Evolutionary conservation across 2,797 vertebrate species (phyloP).

Genomic region (Anas capensis): DNA sequence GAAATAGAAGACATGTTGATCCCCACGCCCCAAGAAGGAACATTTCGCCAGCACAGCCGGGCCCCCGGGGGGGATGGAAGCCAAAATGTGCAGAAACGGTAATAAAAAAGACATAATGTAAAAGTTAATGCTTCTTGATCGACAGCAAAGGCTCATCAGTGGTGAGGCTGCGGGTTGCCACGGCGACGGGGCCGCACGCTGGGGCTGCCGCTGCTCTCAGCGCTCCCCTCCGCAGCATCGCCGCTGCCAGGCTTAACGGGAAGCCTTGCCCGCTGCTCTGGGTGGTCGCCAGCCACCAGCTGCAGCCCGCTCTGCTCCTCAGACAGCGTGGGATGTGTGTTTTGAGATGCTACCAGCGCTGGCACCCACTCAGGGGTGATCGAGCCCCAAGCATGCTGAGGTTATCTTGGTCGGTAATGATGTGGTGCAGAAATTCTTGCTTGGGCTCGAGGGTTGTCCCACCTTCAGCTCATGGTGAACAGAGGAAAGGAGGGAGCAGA

Average conservation of each 20-base stretch:
- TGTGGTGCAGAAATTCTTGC: background rate
- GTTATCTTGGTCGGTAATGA: background rate
- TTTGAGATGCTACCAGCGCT: background rate
- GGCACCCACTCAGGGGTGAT: background rate
- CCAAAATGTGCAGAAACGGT: conserved; percentile 55
- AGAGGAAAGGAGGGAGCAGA: background rate
- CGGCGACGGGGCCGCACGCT: conserved; percentile 15
- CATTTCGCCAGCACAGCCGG: background rate
- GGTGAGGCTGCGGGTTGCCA: conserved; percentile 58
- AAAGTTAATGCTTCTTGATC: conserved; percentile 72
- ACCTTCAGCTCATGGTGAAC: background rate
- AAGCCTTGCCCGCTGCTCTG: background rate
- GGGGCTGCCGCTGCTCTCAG: background rate
- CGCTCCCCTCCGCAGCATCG: background rate
- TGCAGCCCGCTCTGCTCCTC: conserved; percentile 43
- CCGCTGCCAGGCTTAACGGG: background rate
- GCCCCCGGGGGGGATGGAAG: conserved; percentile 8
- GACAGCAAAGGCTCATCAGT: conserved; percentile 69
- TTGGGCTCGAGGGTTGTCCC: background rate
- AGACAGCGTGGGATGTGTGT: fast-evolving
- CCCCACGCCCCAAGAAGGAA: conserved; percentile 16
- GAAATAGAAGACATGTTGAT: conserved; percentile 42
- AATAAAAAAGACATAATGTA: conserved; percentile 68
- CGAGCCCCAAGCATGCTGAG: background rate
- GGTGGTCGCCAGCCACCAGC: conserved; percentile 17